A percentile compares a stretch with the other conserved stretches of the same genome.
phyloP scores from a whole-genome alignment of 2,888 invertebrate species.

The Limnephilus lunatus region DNA sequence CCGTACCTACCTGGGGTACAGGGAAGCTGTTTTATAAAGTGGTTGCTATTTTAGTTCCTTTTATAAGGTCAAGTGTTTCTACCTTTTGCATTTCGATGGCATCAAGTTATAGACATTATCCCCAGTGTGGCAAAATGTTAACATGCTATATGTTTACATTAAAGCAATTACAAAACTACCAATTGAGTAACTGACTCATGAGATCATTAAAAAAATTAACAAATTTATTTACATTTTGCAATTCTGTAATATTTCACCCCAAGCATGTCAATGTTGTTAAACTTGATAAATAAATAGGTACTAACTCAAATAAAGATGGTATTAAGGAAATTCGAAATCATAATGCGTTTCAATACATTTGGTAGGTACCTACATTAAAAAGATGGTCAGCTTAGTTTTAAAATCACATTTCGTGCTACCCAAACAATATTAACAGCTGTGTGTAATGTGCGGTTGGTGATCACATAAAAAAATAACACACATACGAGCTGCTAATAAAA shows the following conservation, averaged over 20 bases:
- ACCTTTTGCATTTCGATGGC: neutral
- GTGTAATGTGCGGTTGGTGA: neutral
- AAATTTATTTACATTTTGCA: too few relatives aligned
- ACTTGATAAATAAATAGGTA: too few relatives aligned
- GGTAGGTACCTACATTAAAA: neutral
- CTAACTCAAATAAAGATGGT: too few relatives aligned
- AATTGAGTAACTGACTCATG: neutral
- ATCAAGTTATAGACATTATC: neutral
- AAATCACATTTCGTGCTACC: neutral
- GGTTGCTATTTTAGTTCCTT: neutral
- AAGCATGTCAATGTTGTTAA: too few relatives aligned
- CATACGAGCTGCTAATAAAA: slow-evolving; percentile 8
- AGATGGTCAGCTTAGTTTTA: neutral
- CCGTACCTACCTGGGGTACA: neutral
- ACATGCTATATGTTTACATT: neutral
- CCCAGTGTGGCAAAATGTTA: too few relatives aligned
- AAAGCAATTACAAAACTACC: neutral
- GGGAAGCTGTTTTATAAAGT: neutral
- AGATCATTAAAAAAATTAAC: neutral
- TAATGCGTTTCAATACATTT: neutral
- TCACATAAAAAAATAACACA: neutral
- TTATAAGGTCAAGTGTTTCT: neutral
- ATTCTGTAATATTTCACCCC: too few relatives aligned
- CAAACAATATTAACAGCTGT: slow-evolving; percentile 20
- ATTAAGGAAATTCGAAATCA: neutral